These are phyloP conservation scores for Choloepus hoffmanni DNA, from an alignment of 2,113 vertebrate species.

Conservation along the genomic window DNA sequence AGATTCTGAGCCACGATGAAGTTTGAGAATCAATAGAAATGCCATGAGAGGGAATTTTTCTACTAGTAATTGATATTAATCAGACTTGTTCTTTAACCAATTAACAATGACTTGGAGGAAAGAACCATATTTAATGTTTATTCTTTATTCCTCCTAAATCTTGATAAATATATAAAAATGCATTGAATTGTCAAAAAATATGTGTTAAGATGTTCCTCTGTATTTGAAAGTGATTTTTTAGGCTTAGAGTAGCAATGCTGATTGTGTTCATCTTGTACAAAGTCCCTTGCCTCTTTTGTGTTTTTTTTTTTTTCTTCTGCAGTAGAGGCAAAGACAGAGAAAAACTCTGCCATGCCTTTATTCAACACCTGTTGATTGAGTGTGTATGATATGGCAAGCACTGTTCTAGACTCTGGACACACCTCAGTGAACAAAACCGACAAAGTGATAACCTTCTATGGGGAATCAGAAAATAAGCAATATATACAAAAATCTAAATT, in stretches of 20 bases:
- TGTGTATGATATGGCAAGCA: neutral
- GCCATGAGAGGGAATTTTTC: neutral
- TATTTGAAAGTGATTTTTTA: neutral
- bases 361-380: neutral
- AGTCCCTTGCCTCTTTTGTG: neutral
- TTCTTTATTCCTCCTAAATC: neutral
- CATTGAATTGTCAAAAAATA: neutral
- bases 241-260: neutral
- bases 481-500: neutral
- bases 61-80: neutral
- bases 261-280: neutral
- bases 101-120: neutral
- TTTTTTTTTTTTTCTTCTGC: neutral
- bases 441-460: neutral
- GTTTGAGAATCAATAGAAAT: neutral
- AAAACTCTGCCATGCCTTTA: neutral
- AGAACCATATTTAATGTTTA: neutral
- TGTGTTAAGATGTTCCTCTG: neutral
- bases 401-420: neutral
- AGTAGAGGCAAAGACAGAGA: neutral
- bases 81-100: neutral
- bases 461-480: neutral
- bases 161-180: neutral
- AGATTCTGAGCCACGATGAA: neutral
- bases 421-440: neutral